Evolutionary conservation across 1,140 invertebrate genomes (phyloP).

Genomic region (Euura lappo): DNA sequence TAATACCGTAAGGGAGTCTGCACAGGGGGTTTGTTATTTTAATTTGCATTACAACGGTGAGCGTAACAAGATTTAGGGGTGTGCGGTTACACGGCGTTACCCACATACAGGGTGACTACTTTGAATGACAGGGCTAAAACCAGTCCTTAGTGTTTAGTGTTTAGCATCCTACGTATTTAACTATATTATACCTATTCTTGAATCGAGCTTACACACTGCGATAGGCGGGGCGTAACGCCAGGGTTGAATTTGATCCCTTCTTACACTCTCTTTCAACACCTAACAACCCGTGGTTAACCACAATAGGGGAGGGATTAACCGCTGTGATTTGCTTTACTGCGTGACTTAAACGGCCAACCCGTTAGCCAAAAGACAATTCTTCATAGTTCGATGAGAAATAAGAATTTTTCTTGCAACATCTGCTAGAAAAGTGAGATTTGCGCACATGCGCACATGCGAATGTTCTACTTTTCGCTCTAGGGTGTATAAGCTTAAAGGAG

Average conservation of each 20-base stretch:
- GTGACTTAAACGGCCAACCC: not conserved
- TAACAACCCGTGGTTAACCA: slow-evolving; percentile 5
- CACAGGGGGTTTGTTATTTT: slow-evolving; percentile 28
- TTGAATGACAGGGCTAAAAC: not conserved
- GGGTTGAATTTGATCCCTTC: not conserved
- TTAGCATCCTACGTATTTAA: not conserved
- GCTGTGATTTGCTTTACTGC: not conserved
- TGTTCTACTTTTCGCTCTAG: too few species aligned
- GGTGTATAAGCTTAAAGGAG: too few species aligned
- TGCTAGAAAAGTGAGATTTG: too few species aligned
- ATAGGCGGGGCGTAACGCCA: not conserved
- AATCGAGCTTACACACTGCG: not conserved
- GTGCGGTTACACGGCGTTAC: slow-evolving; percentile 23
- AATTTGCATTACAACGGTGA: slow-evolving; percentile 52
- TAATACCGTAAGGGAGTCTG: slow-evolving; percentile 21
- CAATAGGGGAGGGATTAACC: not conserved
- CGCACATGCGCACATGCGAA: too few species aligned
- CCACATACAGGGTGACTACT: not conserved
- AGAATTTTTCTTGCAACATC: too few species aligned
- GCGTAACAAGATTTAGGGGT: slow-evolving; percentile 42
- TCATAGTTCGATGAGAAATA: too few species aligned
- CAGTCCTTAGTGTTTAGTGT: not conserved
- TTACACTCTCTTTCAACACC: not conserved
- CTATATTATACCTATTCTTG: not conserved
- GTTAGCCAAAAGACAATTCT: too few species aligned